Conservation (phyloP, 2,797 vertebrate genomes). For the Avahi laniger region DNA sequence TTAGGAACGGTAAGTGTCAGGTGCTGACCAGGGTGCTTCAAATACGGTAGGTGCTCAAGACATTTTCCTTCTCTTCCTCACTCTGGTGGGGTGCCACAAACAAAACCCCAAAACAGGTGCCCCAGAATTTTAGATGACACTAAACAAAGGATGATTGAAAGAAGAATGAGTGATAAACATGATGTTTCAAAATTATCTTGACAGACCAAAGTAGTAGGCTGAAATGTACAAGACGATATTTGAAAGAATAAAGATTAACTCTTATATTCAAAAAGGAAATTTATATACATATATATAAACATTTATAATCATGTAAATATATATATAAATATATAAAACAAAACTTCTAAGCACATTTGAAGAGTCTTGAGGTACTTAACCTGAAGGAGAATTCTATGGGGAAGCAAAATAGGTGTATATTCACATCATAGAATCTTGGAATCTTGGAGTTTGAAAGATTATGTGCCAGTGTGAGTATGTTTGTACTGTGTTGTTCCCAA, state of each 20-base stretch:
- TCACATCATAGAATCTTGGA: not conserved
- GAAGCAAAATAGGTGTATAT: not conserved
- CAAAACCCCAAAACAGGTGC: not conserved
- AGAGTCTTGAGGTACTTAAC: not conserved
- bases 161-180: not conserved
- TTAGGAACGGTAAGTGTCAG: not conserved
- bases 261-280: not conserved
- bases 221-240: constrained; percentile 16
- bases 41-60: not conserved
- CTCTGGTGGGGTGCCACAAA: not conserved
- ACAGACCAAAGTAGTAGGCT: not conserved
- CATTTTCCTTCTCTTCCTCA: not conserved
- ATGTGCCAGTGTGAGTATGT: not conserved
- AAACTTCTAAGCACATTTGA: not conserved
- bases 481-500: not conserved
- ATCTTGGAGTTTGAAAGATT: not conserved
- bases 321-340: not conserved
- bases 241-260: not conserved
- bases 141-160: not conserved
- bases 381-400: not conserved
- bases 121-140: not conserved
- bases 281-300: not conserved
- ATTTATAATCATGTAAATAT: not conserved
- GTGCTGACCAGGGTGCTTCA: not conserved
- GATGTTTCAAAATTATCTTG: constrained; percentile 9